Conservation (phyloP, 30 jellyfish, hydroid and myxozoan species). For the Nemopilema nomurai region DNA sequence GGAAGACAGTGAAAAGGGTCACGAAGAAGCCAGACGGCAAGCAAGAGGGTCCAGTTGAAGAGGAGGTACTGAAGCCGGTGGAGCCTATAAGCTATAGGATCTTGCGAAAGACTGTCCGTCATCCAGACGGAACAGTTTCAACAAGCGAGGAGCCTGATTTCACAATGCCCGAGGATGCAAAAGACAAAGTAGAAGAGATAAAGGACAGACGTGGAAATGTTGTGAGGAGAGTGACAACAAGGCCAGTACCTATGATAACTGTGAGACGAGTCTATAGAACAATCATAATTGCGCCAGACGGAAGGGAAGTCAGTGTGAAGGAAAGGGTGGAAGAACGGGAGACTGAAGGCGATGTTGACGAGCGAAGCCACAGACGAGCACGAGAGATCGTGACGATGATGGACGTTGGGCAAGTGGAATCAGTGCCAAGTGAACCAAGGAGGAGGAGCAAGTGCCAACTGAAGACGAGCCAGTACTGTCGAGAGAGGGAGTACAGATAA, state of each 20-base stretch:
- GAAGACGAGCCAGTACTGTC: slow-evolving; percentile 19
- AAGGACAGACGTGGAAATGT: slow-evolving; percentile 36
- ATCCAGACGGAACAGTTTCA: slow-evolving; percentile 59
- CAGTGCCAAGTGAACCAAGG: slow-evolving; percentile 21
- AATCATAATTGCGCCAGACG: slow-evolving; percentile 36
- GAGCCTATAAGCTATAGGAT: slow-evolving; percentile 18
- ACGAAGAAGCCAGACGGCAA: slow-evolving; percentile 73
- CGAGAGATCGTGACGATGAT: neutral
- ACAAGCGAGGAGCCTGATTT: slow-evolving; percentile 70
- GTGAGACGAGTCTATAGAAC: slow-evolving; percentile 38
- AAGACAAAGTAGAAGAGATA: slow-evolving; percentile 29
- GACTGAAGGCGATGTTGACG: slow-evolving; percentile 13
- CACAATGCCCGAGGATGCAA: slow-evolving; percentile 56
- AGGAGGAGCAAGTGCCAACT: slow-evolving; percentile 18
- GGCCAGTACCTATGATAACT: slow-evolving; percentile 29
- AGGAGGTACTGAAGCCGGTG: slow-evolving; percentile 46
- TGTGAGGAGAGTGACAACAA: slow-evolving; percentile 41
- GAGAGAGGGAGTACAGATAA: slow-evolving; percentile 29
- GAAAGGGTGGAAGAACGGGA: slow-evolving; percentile 36
- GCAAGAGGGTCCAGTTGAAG: slow-evolving; percentile 69
- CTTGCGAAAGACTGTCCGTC: slow-evolving; percentile 59
- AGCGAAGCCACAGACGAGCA: slow-evolving; percentile 19
- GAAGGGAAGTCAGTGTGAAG: slow-evolving; percentile 36
- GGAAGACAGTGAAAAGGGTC: slow-evolving; percentile 55
- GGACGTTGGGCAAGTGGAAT: neutral